Evolutionary conservation across 2,797 vertebrate genomes (phyloP).

Genomic region (Poeciliopsis turneri): DNA sequence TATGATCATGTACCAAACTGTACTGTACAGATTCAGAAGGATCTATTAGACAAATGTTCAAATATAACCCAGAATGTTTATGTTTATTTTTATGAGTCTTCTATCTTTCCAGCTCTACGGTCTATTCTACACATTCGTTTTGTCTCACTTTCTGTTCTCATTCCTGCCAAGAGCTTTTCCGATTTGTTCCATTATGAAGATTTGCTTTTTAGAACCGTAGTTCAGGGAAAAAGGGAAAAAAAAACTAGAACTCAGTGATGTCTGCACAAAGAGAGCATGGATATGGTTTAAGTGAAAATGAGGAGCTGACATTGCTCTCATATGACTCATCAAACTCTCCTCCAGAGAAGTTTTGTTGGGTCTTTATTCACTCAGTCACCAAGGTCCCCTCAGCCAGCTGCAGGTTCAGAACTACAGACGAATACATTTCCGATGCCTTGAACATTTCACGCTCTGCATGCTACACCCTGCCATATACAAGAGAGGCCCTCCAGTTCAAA

Average conservation of each 20-base stretch:
- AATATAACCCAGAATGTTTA: background rate
- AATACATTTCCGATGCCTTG: slow-evolving; percentile 23
- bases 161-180: slow-evolving; percentile 33
- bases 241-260: slow-evolving; percentile 1
- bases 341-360: slow-evolving; percentile 12
- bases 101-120: background rate
- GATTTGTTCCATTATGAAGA: slow-evolving; percentile 21
- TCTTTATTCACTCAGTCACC: slow-evolving; percentile 19
- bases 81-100: background rate
- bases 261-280: slow-evolving; percentile 8
- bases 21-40: background rate
- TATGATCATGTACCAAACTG: background rate
- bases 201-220: slow-evolving; percentile 32
- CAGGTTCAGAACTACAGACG: slow-evolving; percentile 29
- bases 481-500: slow-evolving; percentile 20
- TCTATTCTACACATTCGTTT: slow-evolving; percentile 31
- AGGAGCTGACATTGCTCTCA: background rate
- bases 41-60: no score
- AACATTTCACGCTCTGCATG: slow-evolving; percentile 19
- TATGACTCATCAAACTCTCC: slow-evolving; percentile 27
- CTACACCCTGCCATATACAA: slow-evolving; percentile 13
- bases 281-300: slow-evolving; percentile 16
- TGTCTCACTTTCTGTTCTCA: slow-evolving; percentile 23
- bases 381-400: background rate
- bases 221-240: background rate